Conservation (phyloP, 23 tunicate genomes). For the Botrylloides violaceus region DNA sequence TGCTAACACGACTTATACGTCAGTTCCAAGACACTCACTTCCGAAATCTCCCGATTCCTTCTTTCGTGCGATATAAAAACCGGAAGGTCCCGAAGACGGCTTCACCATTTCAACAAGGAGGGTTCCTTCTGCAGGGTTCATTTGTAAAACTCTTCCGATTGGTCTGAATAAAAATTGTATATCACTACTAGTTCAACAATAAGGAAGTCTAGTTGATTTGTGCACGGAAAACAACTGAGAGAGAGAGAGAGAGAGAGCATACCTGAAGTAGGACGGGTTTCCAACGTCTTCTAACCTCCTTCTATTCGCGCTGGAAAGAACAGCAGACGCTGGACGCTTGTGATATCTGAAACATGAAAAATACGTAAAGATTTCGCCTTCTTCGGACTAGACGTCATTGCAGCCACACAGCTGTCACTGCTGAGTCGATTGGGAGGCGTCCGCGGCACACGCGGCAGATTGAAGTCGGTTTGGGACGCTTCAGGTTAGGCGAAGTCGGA, state of each 20-base stretch:
- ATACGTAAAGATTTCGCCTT: no score
- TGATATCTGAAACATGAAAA: conserved; percentile 4
- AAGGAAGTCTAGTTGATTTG: no score
- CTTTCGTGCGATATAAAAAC: conserved; percentile 67
- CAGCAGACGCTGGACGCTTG: conserved; percentile 3
- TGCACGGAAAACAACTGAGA: no score
- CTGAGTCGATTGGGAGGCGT: no score
- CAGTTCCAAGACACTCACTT: conserved; percentile 31
- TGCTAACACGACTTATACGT: no score
- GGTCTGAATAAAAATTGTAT: conserved; percentile 37
- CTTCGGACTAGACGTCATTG: no score
- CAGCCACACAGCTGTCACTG: no score
- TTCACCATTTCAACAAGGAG: conserved; percentile 72
- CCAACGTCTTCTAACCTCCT: conserved; percentile 34
- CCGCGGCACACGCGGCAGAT: no score
- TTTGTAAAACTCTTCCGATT: conserved; percentile 76
- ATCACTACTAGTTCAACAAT: neutral
- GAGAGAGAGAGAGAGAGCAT: no score
- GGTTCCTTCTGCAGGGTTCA: conserved; percentile 66
- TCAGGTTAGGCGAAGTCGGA: no score
- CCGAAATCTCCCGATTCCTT: conserved; percentile 43
- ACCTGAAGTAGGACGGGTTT: conserved; percentile 66
- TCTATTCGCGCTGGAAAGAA: conserved; percentile 4
- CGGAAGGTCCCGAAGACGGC: conserved; percentile 84
- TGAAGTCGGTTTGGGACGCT: no score